Evolutionary conservation across 2,888 invertebrate genomes (phyloP).

Genomic region (Tiphia femorata): DNA sequence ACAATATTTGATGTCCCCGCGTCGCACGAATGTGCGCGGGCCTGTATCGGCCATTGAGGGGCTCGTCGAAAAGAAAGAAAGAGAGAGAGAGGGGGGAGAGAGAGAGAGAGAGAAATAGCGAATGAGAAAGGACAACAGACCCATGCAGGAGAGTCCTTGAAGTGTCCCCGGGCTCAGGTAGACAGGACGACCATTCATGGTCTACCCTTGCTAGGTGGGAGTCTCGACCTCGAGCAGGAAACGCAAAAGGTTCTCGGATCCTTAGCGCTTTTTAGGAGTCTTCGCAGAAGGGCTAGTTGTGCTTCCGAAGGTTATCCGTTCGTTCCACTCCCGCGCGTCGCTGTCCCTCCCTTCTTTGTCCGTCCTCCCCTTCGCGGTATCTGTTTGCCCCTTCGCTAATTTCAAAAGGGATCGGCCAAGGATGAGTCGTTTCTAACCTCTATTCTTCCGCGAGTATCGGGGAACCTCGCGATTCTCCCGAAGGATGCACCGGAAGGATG

Average conservation of each 20-base stretch:
- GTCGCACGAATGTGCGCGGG: constrained; percentile 1
- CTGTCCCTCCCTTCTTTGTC: constrained; percentile 3
- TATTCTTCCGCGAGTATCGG: neutral
- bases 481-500: no score
- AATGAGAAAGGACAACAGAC: no score
- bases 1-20: constrained; percentile 36
- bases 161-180: constrained; percentile 34
- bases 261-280: constrained; percentile 28
- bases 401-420: no score
- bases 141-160: constrained; percentile 37
- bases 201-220: no score
- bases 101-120: no score
- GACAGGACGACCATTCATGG: constrained; percentile 42
- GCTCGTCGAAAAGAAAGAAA: constrained; percentile 29
- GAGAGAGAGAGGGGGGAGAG: neutral
- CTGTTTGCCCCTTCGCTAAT: no score
- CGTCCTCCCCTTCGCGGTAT: neutral
- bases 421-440: no score
- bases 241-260: constrained; percentile 23
- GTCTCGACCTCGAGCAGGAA: constrained; percentile 30
- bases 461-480: neutral
- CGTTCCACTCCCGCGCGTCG: neutral
- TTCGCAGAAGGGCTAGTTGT: constrained; percentile 31
- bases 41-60: constrained; percentile 25
- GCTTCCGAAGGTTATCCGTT: constrained; percentile 25